Percentiles rank a stretch among this genome's conserved stretches.
Conservation (phyloP, 2,113 vertebrate genomes). For the Dendrocopos noguchii region DNA sequence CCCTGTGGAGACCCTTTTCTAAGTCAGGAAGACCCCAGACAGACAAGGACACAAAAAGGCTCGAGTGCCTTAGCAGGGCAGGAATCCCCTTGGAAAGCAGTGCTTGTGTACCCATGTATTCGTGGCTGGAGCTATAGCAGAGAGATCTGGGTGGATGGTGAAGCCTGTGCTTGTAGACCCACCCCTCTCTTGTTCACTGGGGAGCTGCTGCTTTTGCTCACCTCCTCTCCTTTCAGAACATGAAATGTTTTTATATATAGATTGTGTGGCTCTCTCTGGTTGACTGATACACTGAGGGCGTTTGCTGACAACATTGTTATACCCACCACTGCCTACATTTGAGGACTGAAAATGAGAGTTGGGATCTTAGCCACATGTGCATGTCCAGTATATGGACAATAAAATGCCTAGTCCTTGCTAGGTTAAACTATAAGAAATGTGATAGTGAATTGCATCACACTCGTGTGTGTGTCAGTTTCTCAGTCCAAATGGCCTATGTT, state of each 20-base stretch:
- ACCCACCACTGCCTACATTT: background rate
- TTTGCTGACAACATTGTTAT: background rate
- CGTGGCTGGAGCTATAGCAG: background rate
- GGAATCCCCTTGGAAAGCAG: background rate
- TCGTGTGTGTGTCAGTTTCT: fast-evolving
- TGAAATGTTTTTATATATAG: background rate
- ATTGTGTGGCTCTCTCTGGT: background rate
- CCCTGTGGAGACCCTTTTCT: background rate
- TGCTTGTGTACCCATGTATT: fast-evolving
- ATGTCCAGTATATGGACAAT: background rate
- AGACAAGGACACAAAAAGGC: background rate
- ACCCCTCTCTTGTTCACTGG: background rate
- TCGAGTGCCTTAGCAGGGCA: background rate
- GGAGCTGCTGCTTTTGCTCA: background rate
- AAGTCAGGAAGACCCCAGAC: background rate
- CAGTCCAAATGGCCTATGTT: background rate
- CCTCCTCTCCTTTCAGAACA: background rate
- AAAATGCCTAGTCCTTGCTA: background rate
- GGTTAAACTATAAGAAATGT: background rate
- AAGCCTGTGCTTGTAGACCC: background rate
- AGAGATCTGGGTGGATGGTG: background rate
- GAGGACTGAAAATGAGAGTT: background rate
- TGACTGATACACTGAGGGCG: fast-evolving
- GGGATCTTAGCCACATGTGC: background rate
- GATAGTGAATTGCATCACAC: background rate